Evolutionary conservation across 2,888 invertebrate genomes (phyloP).

Genomic region (Campoplex nolae): DNA sequence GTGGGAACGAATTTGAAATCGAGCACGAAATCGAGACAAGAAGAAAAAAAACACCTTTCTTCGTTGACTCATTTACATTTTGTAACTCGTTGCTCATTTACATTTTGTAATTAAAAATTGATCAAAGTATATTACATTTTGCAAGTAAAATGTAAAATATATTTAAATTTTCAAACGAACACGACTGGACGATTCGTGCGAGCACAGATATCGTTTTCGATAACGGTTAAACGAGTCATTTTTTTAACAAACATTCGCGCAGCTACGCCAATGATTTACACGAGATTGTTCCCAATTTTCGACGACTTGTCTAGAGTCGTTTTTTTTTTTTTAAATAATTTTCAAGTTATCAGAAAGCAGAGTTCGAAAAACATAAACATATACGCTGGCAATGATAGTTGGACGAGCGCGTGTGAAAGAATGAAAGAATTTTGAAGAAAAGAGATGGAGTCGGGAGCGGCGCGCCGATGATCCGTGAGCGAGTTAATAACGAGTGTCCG

Average conservation of each 20-base stretch:
- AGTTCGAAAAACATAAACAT: no score
- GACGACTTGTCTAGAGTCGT: background rate
- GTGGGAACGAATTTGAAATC: background rate
- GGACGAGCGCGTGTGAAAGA: background rate
- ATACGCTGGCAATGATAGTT: background rate
- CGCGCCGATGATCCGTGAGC: constrained; percentile 9
- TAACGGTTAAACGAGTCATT: no score
- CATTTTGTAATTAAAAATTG: no score
- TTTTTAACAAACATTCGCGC: no score
- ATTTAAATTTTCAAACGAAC: background rate
- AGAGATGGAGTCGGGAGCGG: background rate
- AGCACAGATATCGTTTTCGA: background rate
- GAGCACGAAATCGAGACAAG: background rate
- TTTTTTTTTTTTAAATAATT: background rate
- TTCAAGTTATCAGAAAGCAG: background rate
- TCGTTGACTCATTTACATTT: background rate
- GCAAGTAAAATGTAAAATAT: no score
- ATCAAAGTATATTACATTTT: no score
- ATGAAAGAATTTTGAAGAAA: constrained; percentile 10
- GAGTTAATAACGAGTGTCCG: constrained; percentile 39
- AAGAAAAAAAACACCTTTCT: background rate
- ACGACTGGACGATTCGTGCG: background rate
- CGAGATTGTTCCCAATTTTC: background rate
- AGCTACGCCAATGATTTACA: no score
- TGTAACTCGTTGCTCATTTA: background rate